phyloP scores from a whole-genome alignment of 2,888 invertebrate species.

The Mythimna lalbum region DNA sequence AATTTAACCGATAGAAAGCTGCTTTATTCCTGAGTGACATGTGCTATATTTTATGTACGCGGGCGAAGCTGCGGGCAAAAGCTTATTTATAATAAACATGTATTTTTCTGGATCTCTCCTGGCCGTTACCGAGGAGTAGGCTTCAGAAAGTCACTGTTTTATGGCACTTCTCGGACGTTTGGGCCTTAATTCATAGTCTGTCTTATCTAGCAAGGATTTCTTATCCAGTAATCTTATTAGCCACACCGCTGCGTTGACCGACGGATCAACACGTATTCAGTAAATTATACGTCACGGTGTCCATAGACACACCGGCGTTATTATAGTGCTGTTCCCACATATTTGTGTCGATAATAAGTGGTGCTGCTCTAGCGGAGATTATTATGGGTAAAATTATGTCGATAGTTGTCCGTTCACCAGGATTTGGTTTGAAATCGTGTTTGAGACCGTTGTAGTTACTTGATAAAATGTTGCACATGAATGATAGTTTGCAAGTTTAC shows the following conservation, averaged over 20 bases:
- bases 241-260: conserved; percentile 34
- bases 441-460: conserved; percentile 10
- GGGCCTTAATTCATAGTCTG: too few relatives aligned
- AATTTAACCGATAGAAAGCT: too few relatives aligned
- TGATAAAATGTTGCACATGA: not conserved
- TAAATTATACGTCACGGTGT: conserved; percentile 35
- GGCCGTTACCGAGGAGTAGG: too few relatives aligned
- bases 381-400: conserved; percentile 25
- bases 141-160: too few relatives aligned
- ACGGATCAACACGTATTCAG: conserved; percentile 34
- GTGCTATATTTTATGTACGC: too few relatives aligned
- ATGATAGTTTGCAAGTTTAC: too few relatives aligned
- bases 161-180: too few relatives aligned
- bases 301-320: conserved; percentile 27
- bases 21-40: too few relatives aligned
- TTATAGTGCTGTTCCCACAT: conserved; percentile 45
- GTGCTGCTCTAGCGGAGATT: conserved; percentile 28
- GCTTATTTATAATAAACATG: too few relatives aligned
- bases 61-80: too few relatives aligned
- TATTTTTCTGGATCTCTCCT: too few relatives aligned
- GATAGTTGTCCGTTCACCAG: conserved; percentile 9
- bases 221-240: not conserved
- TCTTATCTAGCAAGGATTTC: not conserved
- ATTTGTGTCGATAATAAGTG: conserved; percentile 50
- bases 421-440: conserved; percentile 4